A percentile compares a stretch with the other conserved stretches of the same genome.
phyloP scores from a whole-genome alignment of 1,140 invertebrate species.

The Pararge aegeria region DNA sequence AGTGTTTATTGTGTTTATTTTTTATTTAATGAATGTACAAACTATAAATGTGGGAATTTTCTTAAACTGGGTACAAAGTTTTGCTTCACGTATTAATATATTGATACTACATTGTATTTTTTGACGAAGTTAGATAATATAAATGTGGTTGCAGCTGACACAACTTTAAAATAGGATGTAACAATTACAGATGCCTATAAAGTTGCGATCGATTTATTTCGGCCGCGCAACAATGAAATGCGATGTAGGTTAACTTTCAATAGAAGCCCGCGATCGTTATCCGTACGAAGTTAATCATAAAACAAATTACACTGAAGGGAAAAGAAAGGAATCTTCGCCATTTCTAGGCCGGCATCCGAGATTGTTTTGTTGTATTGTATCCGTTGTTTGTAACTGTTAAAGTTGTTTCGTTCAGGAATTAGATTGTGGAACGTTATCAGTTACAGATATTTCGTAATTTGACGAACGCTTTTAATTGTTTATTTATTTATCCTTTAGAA shows the following conservation, averaged over 20 bases:
- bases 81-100: no score
- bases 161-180: no score
- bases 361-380: conserved; percentile 7
- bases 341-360: background rate
- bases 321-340: conserved; percentile 10
- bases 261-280: conserved; percentile 10
- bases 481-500: no score
- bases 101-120: no score
- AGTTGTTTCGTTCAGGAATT: background rate
- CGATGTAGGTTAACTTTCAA: conserved; percentile 19
- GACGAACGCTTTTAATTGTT: no score
- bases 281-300: conserved; percentile 15
- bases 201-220: conserved; percentile 11
- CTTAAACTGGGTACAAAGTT: no score
- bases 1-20: no score
- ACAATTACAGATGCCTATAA: background rate
- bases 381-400: background rate
- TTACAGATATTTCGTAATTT: background rate
- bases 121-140: no score
- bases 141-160: no score
- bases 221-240: conserved; percentile 8
- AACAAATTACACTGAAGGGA: conserved; percentile 6
- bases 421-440: background rate
- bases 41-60: no score
- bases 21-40: no score